Evolutionary conservation across 2,797 vertebrate genomes (phyloP).

Genomic region (Pantherophis alleghaniensis): DNA sequence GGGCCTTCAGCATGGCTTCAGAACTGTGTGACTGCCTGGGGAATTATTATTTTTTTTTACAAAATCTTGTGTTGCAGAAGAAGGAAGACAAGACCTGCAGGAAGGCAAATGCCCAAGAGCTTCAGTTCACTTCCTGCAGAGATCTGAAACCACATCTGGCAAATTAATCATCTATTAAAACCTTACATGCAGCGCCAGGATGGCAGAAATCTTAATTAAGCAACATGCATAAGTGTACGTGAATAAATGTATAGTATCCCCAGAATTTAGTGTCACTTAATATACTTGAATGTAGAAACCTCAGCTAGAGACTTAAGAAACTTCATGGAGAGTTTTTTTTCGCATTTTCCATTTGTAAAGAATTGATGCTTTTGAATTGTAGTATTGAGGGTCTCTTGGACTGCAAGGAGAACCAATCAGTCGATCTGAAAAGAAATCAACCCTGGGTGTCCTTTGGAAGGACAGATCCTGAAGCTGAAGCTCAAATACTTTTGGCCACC

Average conservation of each 20-base stretch:
- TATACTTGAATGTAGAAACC: background rate
- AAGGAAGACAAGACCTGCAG: background rate
- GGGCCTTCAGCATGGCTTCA: background rate
- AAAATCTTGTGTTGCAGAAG: background rate
- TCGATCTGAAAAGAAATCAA: background rate
- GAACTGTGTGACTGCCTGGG: background rate
- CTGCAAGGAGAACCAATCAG: background rate
- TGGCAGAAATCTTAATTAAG: background rate
- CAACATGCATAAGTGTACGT: background rate
- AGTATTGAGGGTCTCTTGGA: background rate
- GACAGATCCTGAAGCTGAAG: background rate
- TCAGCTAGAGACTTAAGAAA: background rate
- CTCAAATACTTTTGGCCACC: too few relatives aligned
- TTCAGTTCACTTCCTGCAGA: background rate
- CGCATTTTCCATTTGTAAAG: background rate
- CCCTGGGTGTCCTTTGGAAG: too few relatives aligned
- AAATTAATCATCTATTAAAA: background rate
- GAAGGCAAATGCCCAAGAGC: background rate
- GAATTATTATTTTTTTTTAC: background rate
- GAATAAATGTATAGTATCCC: background rate
- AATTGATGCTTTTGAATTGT: background rate
- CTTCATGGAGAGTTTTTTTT: background rate
- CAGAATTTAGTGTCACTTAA: background rate
- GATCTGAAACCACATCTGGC: background rate
- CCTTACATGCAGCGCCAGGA: background rate